These are phyloP conservation scores for Bufotes viridis DNA, from an alignment of 2,797 vertebrate species.

Conservation along the genomic window DNA sequence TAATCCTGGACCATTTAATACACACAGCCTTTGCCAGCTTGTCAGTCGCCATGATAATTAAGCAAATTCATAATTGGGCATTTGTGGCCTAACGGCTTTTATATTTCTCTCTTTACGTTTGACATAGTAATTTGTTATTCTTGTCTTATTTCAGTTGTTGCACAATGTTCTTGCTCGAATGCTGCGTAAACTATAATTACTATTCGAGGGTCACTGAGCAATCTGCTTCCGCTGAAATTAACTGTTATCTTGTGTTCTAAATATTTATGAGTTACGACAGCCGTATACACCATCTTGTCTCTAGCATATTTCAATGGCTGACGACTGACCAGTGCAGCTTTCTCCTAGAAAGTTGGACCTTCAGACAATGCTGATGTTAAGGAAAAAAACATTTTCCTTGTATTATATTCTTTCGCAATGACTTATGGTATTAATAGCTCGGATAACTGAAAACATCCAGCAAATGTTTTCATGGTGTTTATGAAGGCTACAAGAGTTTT, in stretches of 20 bases:
- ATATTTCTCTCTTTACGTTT: background rate
- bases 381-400: background rate
- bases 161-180: slow-evolving; percentile 21
- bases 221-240: slow-evolving; percentile 33
- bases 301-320: slow-evolving; percentile 3
- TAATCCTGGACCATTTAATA: slow-evolving; percentile 28
- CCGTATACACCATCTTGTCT: background rate
- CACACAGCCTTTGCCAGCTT: slow-evolving; percentile 11
- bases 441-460: background rate
- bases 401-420: background rate
- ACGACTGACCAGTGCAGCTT: background rate
- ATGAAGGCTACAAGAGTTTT: background rate
- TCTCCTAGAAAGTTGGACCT: slow-evolving; percentile 8
- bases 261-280: slow-evolving; percentile 31
- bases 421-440: background rate
- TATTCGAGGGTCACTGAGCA: slow-evolving; percentile 40
- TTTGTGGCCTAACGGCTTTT: background rate
- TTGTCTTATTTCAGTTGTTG: slow-evolving; percentile 34
- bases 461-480: background rate
- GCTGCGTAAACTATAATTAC: slow-evolving; percentile 42
- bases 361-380: background rate
- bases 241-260: slow-evolving; percentile 29
- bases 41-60: slow-evolving; percentile 22
- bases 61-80: slow-evolving; percentile 37
- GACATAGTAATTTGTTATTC: slow-evolving; percentile 48